Base-by-base conservation (phyloP, 2,888 invertebrate species). In the Druceiella hillmani region DNA sequence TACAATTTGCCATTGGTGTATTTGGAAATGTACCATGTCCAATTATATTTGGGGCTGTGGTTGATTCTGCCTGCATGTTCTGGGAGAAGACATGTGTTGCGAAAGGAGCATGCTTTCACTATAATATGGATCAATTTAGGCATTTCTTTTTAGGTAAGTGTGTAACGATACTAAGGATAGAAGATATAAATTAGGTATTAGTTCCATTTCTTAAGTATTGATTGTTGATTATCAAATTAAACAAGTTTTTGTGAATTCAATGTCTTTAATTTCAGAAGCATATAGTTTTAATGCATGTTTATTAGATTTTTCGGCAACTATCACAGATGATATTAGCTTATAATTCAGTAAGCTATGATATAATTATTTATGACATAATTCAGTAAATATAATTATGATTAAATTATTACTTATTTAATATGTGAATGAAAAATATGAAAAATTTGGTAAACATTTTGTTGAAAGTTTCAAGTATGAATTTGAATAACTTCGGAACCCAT, bases 11-110 rank as follows among this genome's bases (percentile, higher is more conserved):
- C 39, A 91, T 92, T 48, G 92, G 92, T 40, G 75, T 92, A 49
- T 91, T 93, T 66, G 92, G 90, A 50, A 93, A 92, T 66, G 91
- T 93, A 56, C 93, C 92, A 51, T 93, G 93, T 63, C 91, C 92
- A n/a, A 89, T 92, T 51, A 81, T 93, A 51, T 93, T 93, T 64
- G 93, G 92, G 43, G 87, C 88, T 27, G 88, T 92, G 25, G 87
- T 93, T 38, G 93, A 93, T 72, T 89, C 88, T 2, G 89, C 92
- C 3, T 93, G 93, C 60, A 75, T 90, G 17, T 81, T 90, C 50
- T 88, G 92, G 76, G 89, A 90, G 62, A 78, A 76, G 40, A 79
- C 85, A 2, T 90, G 90, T 59, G 86, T 83, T 28, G 76, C 83
- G 54, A 70, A 79, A 51, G 91, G 90, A 41, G 90, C 88, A 29